Percentiles rank a stretch among this genome's conserved stretches.
These are phyloP conservation scores for Spodoptera exigua DNA, from an alignment of 2,888 invertebrate species.

Conservation along the genomic window DNA sequence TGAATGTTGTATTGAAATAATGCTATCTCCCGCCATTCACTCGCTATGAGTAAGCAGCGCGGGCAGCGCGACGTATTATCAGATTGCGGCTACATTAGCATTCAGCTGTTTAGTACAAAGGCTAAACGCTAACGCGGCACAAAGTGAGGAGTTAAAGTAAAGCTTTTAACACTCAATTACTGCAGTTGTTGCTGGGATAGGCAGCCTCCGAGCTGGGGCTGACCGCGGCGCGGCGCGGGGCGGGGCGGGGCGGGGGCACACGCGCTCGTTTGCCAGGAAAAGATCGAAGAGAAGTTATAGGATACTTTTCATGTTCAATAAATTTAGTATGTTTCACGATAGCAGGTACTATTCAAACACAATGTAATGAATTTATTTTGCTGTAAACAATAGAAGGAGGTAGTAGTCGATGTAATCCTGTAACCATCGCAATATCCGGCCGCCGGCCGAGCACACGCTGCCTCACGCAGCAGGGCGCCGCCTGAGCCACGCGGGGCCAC, in stretches of 20 bases:
- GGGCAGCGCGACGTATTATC: slow-evolving; percentile 27
- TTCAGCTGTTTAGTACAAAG: slow-evolving; percentile 37
- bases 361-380: slow-evolving; percentile 19
- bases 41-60: slow-evolving; percentile 20
- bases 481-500: too few relatives aligned
- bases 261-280: too few relatives aligned
- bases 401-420: slow-evolving; percentile 25
- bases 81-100: slow-evolving; percentile 40
- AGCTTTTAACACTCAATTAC: slow-evolving; percentile 37
- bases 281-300: too few relatives aligned
- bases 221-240: too few relatives aligned
- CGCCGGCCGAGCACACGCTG: background rate
- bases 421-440: slow-evolving; percentile 52
- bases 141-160: slow-evolving; percentile 37
- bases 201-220: too few relatives aligned
- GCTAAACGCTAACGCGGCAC: slow-evolving; percentile 46
- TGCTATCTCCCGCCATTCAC: slow-evolving; percentile 13
- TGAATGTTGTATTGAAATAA: background rate
- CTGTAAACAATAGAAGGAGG: slow-evolving; percentile 10
- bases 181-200: too few relatives aligned
- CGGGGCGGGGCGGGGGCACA: too few relatives aligned
- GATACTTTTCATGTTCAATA: too few relatives aligned
- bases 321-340: too few relatives aligned
- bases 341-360: background rate
- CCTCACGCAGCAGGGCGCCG: too few relatives aligned